Evolutionary conservation across 2,113 vertebrate genomes (phyloP), one percentile per base, ranked within the genome.

Genomic region (Himantopus leucocephalus): DNA sequence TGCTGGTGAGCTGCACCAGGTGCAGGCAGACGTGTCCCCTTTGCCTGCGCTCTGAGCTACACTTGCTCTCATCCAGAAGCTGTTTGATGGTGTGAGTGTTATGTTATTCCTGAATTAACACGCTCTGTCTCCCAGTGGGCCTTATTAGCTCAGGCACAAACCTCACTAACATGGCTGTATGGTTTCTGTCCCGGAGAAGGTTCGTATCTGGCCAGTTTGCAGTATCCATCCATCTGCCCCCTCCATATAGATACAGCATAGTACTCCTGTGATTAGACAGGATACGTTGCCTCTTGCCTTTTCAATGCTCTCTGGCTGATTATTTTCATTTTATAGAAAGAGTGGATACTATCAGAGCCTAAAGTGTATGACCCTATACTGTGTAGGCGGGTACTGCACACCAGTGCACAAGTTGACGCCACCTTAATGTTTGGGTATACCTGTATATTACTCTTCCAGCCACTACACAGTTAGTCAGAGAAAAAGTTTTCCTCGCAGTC

Each of bases 71-170:
- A 96, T 96, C 94, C 94, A 96, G 96, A 94, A 95, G 90, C 74
- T 90, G 70, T 68, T 91, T 95, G 92, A 88, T 4, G 15, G 87
- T 1, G 0, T 27, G 74, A 94, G 74, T 82, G 93, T 82, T 97
- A 85, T 64, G 88, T 73, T 83, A 94, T 92, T 96, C 90, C 93
- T 94, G 93, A 95, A 96, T 97, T 94, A 97, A 94, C 84, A 79
- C 5, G 2, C 74, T 95, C 67, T 85, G 85, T 50, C 84, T 97
- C 96, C 96, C 96, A 90, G 45, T 58, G 94, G 96, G 94, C 90
- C 96, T 91, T 95, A 96, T 97, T 97, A 97, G 80, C 93, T 90
- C 73, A 81, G 66, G 84, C 96, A 85, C 93, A 94, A 94, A 35
- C 87, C 94, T 92, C 64, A n/a, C 89, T 96, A 96, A 92, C 93